Evolutionary conservation across 2,888 invertebrate genomes (phyloP), one percentile per base, ranked within the genome.

Genomic region (Tromatobia lineatoria): DNA sequence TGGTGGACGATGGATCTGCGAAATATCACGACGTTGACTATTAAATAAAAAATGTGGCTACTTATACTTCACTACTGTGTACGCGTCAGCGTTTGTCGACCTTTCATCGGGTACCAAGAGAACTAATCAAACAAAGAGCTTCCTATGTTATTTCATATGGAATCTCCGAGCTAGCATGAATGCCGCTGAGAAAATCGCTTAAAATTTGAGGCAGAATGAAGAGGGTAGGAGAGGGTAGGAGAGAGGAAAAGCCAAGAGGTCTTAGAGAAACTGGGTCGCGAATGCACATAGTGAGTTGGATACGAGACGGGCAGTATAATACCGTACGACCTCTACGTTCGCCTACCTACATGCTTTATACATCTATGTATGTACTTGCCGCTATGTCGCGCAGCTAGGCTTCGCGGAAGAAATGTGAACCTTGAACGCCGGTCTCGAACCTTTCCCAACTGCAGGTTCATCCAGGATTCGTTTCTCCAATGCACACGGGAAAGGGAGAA

Each of bases 121-220:
- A 18, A 77, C 23, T 67, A 82, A 82, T 82, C 77, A 67, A 71
- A 57, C 15, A 20, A 20, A 67, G 47, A 50, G 78, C 52, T 69
- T 52, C 38, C 66, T 47, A 47, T 66, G 66, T 50, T 11, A 47
- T 38, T 38, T 47, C 23, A 52, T 73, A 20, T 42, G 50, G 66
- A 59, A 64, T 20, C 15, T 18, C 38, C 42, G 61, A 67, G 71
- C 25, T 73, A 50, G 50, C 34, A 25, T 80, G 64, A 57, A 59
- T 80, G 70, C 50, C 75, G 71, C 80, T 74, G 80, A 78, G 77
- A 61, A 84, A 85, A 83, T 82, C 76, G 77, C 42, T 73, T 74
- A 75, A 87, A 86, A 83, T 86, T 80, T 87, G 78, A 67, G 80
- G 71, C 85, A 86, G 85, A 85, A 80, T 87, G 85, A 82, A 83